A percentile compares a stretch with the other conserved stretches of the same genome.
Evolutionary conservation across 2,797 vertebrate genomes (phyloP).

Genomic region (Emydoidea blandingii): DNA sequence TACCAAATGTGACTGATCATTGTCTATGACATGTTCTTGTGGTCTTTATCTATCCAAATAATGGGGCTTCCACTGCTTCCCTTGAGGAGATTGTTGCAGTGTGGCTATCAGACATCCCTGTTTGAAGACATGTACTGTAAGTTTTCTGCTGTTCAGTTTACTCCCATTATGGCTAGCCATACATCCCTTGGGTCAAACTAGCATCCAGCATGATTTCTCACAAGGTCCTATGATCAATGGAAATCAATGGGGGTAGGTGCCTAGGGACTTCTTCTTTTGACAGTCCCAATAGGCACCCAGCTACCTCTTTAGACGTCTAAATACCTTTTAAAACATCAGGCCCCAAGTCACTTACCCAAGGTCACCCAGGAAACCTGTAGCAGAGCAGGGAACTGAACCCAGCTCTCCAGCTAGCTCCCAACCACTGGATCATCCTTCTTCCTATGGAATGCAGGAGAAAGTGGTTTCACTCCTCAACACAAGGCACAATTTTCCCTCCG

Average conservation of each 20-base stretch:
- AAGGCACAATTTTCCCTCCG: not conserved
- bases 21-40: not conserved
- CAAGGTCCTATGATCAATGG: rapidly evolving
- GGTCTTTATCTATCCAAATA: not conserved
- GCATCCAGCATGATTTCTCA: not conserved
- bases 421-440: not conserved
- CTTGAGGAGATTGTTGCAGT: not conserved
- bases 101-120: not conserved
- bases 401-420: not conserved
- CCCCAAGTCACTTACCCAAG: not conserved
- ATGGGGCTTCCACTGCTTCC: not conserved
- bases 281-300: not conserved
- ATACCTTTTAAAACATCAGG: not conserved
- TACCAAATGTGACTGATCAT: not conserved
- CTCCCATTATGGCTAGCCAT: not conserved
- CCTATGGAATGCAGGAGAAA: not conserved
- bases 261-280: not conserved
- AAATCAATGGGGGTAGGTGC: not conserved
- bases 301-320: not conserved
- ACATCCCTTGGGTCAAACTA: not conserved
- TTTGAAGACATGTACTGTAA: rapidly evolving
- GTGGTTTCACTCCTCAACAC: not conserved
- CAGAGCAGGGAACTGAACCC: not conserved
- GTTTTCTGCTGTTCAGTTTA: not conserved
- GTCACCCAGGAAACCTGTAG: not conserved